A percentile compares a stretch with the other conserved stretches of the same genome.
Conservation (phyloP, 37 sponge, comb jelly and placozoan genomes). For the Cladorhizidae sp. region DNA sequence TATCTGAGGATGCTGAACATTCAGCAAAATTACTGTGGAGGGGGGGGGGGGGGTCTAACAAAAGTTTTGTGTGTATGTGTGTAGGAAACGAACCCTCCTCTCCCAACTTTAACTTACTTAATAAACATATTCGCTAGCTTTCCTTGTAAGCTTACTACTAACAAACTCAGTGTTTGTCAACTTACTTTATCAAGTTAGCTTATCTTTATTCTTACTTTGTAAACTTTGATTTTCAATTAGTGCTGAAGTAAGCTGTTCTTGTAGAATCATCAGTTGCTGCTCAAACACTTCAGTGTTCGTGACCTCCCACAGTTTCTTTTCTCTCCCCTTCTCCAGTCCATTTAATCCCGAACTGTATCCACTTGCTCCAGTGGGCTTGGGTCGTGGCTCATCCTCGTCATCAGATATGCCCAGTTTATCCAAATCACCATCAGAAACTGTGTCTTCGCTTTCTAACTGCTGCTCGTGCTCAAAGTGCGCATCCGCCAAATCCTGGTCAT, state of each 20-base stretch:
- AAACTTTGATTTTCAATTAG: constrained; percentile 54
- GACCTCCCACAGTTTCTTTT: constrained; percentile 18
- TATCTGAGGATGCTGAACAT: too few relatives aligned
- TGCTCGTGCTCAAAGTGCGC: not conserved
- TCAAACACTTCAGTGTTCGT: constrained; percentile 56
- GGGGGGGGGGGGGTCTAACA: not conserved
- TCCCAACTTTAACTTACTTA: too few relatives aligned
- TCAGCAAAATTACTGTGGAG: too few relatives aligned
- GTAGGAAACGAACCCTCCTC: too few relatives aligned
- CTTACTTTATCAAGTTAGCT: not conserved
- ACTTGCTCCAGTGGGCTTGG: not conserved
- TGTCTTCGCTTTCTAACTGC: not conserved
- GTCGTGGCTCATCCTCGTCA: not conserved
- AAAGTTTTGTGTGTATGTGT: not conserved
- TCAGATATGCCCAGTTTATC: constrained; percentile 2
- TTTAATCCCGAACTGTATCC: too few relatives aligned
- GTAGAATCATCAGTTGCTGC: constrained; percentile 51
- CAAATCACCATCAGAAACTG: not conserved
- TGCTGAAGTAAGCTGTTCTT: constrained; percentile 60
- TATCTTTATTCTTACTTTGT: constrained; percentile 16
- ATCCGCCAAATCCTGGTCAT: not conserved
- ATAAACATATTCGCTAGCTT: too few relatives aligned
- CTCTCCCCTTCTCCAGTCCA: not conserved
- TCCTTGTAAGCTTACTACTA: too few relatives aligned
- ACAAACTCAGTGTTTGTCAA: too few relatives aligned